Evolutionary conservation across 2,113 vertebrate genomes (phyloP).

Genomic region (Equus przewalskii): DNA sequence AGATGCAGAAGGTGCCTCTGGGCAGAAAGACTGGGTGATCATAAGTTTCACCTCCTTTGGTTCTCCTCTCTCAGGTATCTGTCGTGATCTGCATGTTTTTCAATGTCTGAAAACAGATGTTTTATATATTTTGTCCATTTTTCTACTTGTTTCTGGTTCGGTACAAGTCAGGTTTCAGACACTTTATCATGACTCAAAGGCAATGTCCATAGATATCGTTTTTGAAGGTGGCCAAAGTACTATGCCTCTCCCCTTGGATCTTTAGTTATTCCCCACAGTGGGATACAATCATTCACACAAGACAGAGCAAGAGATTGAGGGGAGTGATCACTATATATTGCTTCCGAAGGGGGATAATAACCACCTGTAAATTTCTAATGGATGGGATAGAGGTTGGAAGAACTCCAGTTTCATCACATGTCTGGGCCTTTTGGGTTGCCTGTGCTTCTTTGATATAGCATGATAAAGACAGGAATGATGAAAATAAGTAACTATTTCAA

Average conservation of each 20-base stretch:
- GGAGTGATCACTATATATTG: not conserved
- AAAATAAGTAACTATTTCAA: constrained; percentile 10
- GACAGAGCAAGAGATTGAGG: not conserved
- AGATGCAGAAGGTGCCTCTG: not conserved
- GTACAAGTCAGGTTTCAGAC: not conserved
- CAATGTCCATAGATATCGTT: not conserved
- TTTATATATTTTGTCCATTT: not conserved
- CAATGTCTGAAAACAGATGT: not conserved
- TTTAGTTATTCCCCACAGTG: not conserved
- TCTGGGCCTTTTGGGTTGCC: not conserved
- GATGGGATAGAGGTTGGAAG: not conserved
- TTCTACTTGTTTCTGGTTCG: not conserved
- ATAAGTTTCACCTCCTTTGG: not conserved
- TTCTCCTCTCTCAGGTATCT: not conserved
- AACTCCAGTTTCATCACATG: not conserved
- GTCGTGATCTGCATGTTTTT: not conserved
- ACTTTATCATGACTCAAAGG: not conserved
- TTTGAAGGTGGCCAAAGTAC: not conserved
- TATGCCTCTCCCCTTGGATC: not conserved
- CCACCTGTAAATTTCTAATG: not conserved
- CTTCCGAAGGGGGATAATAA: not conserved
- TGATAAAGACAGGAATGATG: not conserved
- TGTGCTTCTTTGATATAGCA: not conserved
- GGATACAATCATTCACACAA: not conserved
- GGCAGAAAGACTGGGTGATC: not conserved